Base-by-base conservation (phyloP, 2,113 vertebrate genomes). In the Osmerus eperlanus region DNA sequence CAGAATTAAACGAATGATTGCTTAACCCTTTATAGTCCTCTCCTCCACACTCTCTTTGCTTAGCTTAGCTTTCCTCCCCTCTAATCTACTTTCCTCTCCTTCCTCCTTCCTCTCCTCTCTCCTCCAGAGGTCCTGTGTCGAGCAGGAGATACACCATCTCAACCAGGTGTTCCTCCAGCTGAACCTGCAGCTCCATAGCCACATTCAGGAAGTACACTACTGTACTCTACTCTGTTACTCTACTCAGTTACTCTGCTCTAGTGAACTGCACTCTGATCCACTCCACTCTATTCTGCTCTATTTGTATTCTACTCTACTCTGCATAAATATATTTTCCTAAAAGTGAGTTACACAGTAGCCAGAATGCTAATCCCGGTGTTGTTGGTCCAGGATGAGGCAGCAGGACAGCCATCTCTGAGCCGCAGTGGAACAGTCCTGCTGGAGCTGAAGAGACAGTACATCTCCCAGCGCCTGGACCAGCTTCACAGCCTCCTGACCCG, bases 81-180 rank as follows among this genome's bases (percentile, higher is more conserved):
- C 32, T 47, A 47, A 47, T 47, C 41, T 47, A 47, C 41, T 47
- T 47, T 47, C 41, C 41, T 47, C 41, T 12, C 41, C 41, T 47
- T 12, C 41, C 9, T 12, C 41, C 41, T 47, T 11, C 41, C 41
- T 47, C 41, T 71, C 21, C 71, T 55, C 65, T 81, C 14, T 68
- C 0, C 68, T 78, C 32, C 78, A 92, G 91, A 76, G 81, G 60
- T 74, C 76, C 55, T 83, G 85, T 72, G 25, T 91, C 29, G 91
- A 94, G 60, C 85, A 89, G 70, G 87, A 87, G 74, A 78, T 92
- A 68, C 90, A 92, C 78, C 65, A 65, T 53, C 78, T 93, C 77
- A 90, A 91, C 53, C 88, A 93, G 55, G 87, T 82, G 11, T 94
- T 93, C 79, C 76, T 91, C 76, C 84, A 90, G 73, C 77, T 93